These are phyloP conservation scores for Oxystoma pomonae DNA, from an alignment of 2,888 invertebrate species.

Conservation along the genomic window DNA sequence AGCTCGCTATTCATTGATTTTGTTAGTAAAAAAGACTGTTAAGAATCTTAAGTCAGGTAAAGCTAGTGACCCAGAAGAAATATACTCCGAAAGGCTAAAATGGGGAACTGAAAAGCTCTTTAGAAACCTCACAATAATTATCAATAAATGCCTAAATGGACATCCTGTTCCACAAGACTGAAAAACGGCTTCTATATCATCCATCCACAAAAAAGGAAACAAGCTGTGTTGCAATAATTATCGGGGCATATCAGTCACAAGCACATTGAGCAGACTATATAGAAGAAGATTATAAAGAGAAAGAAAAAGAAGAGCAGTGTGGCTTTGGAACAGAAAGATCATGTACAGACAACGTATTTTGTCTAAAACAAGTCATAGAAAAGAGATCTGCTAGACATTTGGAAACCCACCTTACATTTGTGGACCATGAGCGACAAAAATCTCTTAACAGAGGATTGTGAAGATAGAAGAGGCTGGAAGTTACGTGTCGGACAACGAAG, in stretches of 20 bases:
- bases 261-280: not conserved
- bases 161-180: not conserved
- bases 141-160: not conserved
- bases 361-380: no score
- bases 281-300: no score
- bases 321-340: no score
- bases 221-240: not conserved
- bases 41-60: not conserved
- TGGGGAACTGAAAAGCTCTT: not conserved
- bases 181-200: not conserved
- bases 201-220: not conserved
- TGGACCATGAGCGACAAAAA: no score
- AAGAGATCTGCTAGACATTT: no score
- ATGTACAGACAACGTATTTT: no score
- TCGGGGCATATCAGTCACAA: not conserved
- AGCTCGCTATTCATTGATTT: no score
- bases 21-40: not conserved
- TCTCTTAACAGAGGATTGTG: no score
- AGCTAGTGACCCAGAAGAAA: not conserved
- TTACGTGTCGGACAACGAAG: no score
- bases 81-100: not conserved
- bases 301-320: no score
- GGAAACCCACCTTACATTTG: no score
- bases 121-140: not conserved
- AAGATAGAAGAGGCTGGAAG: no score